Evolutionary conservation across 2,888 invertebrate genomes (phyloP), one percentile per base, ranked within the genome.

Genomic region (Drosophila vallismaia): DNA sequence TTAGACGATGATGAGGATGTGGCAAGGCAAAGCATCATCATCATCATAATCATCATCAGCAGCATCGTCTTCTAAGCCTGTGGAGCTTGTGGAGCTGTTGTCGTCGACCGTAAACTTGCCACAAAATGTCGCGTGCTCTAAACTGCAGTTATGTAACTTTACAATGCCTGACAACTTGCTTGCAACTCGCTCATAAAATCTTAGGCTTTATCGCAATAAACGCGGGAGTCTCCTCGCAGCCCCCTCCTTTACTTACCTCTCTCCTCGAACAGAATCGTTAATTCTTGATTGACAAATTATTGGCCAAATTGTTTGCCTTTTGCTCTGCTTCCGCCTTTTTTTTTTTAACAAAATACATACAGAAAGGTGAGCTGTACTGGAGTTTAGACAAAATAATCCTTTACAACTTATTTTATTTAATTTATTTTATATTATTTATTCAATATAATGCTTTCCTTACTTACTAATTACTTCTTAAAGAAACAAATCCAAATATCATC

Each of bases 71-170:
- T 50, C 63, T 45, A 29, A 19, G 14, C 7, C 63, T 36, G 52
- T 7, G 52, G 45, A 36, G 44, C 14, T 31, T 36, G 52, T 7
- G 52, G 45, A 36, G 44, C 14, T 31, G 45, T n/a, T 40, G 55
- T 67, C 81, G 71, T 52, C 67, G 81, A 83, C 86, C 83, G 84
- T 84, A 84, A 84, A 86, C 79, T 86, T 87, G 79, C 77, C 70
- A 87, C 77, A 83, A 87, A 85, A 84, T 87, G 83, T 84, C 83
- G 83, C 83, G 83, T 84, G 83, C 83, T 82, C 83, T 87, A 82
- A 87, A 84, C 82, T 85, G 87, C 83, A 84, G 83, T 84, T 84
- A 84, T 87, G 85, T 75, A 86, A 84, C 85, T 84, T 84, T 87
- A 84, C 76, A 77, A 79, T 85, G 87, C 83, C 83, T 84, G 83